phyloP scores from a whole-genome alignment of 2,113 vertebrate species.

The Pithys albifrons region DNA sequence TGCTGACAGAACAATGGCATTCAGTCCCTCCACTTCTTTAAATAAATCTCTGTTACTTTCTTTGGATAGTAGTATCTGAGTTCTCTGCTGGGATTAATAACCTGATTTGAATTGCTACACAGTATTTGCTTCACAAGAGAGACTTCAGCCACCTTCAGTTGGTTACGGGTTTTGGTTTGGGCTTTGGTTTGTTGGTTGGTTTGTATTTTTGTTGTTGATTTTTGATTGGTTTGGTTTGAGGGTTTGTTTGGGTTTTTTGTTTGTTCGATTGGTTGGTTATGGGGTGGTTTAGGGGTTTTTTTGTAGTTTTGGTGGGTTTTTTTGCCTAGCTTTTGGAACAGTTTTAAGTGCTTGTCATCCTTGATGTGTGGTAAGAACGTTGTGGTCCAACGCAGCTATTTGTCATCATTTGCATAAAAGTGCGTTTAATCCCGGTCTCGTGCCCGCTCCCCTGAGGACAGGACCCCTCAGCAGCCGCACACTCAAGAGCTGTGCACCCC shows the following conservation, averaged over 20 bases:
- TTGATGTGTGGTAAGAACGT: no score
- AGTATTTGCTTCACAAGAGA: neutral
- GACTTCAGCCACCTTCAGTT: fast-evolving
- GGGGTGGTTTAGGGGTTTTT: no score
- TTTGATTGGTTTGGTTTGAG: neutral
- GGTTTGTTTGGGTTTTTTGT: neutral
- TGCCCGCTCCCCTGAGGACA: neutral
- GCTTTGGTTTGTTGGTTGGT: neutral
- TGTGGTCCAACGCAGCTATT: neutral
- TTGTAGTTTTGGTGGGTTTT: neutral
- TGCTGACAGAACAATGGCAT: neutral
- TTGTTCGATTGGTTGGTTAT: neutral
- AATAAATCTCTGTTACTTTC: neutral
- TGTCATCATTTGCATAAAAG: neutral
- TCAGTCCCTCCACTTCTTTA: neutral
- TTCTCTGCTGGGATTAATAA: neutral
- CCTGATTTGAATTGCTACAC: neutral
- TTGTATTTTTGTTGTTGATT: neutral
- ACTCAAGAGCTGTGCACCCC: fast-evolving
- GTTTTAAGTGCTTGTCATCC: neutral
- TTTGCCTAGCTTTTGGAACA: neutral
- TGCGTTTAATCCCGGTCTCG: no score
- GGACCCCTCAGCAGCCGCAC: neutral
- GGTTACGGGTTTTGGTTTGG: neutral
- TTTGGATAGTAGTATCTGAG: neutral